Percentiles rank a stretch among this genome's conserved stretches.
These are phyloP conservation scores for Cordylochernes scorpioides DNA, from an alignment of 2,888 invertebrate genomes.

Conservation along the genomic window DNA sequence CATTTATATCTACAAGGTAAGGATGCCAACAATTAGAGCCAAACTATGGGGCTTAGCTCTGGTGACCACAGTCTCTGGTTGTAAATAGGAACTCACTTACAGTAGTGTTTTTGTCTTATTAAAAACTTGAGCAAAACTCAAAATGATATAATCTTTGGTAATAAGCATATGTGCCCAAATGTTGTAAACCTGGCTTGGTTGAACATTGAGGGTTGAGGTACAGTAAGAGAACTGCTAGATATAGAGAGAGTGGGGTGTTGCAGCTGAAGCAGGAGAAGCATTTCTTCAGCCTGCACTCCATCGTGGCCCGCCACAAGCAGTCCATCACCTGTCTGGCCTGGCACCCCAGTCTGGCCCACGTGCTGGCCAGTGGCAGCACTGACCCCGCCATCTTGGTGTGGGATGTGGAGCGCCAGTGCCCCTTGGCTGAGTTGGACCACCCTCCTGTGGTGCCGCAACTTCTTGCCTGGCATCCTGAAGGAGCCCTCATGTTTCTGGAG, in stretches of 20 bases:
- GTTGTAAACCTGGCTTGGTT: not conserved
- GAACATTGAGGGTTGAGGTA: not conserved
- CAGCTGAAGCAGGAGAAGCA: constrained; percentile 20
- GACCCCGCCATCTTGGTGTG: constrained; percentile 22
- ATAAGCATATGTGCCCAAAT: not conserved
- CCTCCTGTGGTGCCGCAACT: constrained; percentile 16
- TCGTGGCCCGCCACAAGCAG: constrained; percentile 24
- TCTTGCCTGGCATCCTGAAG: constrained; percentile 20
- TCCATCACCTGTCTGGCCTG: constrained; percentile 23
- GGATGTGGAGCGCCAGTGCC: constrained; percentile 20
- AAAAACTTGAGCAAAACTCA: too few species aligned
- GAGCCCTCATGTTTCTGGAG: constrained; percentile 16
- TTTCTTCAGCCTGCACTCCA: constrained; percentile 22
- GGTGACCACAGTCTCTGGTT: too few species aligned
- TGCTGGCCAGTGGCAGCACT: constrained; percentile 20
- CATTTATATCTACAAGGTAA: constrained; percentile 25
- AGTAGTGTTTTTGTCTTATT: too few species aligned
- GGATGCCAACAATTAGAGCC: constrained; percentile 2
- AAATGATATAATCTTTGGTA: too few species aligned
- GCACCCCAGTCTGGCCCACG: constrained; percentile 20
- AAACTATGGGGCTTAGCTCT: too few species aligned
- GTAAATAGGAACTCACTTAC: too few species aligned
- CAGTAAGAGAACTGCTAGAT: too few species aligned
- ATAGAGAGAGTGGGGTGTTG: constrained; percentile 2
- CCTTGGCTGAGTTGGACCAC: constrained; percentile 18